Evolutionary conservation across 2,113 vertebrate species (phyloP), one percentile per base, ranked within the genome.

Genomic region (Leucopsar rothschildi): DNA sequence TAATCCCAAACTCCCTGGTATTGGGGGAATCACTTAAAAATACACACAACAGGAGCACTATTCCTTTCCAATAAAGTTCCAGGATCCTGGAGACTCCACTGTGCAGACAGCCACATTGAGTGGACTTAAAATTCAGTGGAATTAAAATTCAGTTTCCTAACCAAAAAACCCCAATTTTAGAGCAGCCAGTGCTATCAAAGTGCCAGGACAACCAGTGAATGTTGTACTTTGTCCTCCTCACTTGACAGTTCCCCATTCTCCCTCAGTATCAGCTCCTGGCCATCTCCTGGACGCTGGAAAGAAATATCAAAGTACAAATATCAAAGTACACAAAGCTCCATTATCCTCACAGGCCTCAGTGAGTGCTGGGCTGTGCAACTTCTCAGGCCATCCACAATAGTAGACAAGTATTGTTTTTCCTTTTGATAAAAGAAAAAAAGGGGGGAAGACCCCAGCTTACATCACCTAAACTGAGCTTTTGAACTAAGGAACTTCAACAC

Each of bases 261-360:
- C 57, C 52, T 80, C 86, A 15, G 0, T 70, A 92, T 88, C 88
- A 93, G 80, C 79, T 93, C 63, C 55, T 33, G 88, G 71, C 69
- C 75, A 90, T 92, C 93, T 84, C 56, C 49, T 63, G 37, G 87
- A 61, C 91, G 70, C 55, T 94, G 92, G 66, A 52, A 77, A 91
- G 89, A 95, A 95, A 87, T 52, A 88, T 63, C 53, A 18, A 29
- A 82, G 90, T 64, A 73, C 92, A 92, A 95, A 87, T 52, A 88
- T 63, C 53, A 18, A 29, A 82, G 90, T 64, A 73, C 92, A 92
- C 92, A 95, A 64, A 37, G 71, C 52, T 83, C n/a, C 64, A 52
- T 92, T 95, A 55, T 88, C 83, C 75, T 61, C 56, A 60, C 68
- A 83, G 64, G 47, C 39, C 61, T 71, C 76, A 52, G 2, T 13